Conservation (phyloP, 2,888 invertebrate genomes). For the Pecten maximus region DNA sequence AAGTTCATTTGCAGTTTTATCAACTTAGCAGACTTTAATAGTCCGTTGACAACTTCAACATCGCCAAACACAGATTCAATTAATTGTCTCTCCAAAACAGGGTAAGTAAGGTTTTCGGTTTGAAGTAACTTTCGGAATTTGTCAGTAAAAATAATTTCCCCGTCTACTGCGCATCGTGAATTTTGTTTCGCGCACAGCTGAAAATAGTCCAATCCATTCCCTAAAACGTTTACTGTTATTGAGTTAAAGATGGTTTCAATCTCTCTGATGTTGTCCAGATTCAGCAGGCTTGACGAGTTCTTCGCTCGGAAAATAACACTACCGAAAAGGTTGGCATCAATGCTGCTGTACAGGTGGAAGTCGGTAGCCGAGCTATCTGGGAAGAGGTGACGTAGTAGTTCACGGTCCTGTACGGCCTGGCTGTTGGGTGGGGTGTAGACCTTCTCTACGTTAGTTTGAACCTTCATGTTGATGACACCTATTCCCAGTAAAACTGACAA, state of each 20-base stretch:
- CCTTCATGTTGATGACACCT: neutral
- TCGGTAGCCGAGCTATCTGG: neutral
- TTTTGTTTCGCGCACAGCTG: neutral
- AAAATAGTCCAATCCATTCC: neutral
- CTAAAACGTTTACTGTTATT: neutral
- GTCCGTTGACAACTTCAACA: neutral
- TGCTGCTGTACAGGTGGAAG: constrained; percentile 24
- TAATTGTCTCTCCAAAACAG: neutral
- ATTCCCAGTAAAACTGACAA: neutral
- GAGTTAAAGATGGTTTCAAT: neutral
- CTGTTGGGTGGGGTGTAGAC: constrained; percentile 16
- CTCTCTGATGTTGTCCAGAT: neutral
- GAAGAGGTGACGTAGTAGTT: neutral
- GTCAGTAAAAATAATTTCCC: neutral
- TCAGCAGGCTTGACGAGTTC: neutral
- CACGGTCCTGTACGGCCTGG: constrained; percentile 6
- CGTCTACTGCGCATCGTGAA: neutral
- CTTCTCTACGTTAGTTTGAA: constrained; percentile 16
- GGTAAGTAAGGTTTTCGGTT: neutral
- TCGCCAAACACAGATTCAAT: constrained; percentile 42
- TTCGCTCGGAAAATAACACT: constrained; percentile 27
- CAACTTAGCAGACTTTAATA: constrained; percentile 10
- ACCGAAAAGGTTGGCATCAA: neutral
- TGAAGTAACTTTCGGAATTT: neutral
- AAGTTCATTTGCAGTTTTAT: constrained; percentile 36